A percentile compares a stretch with the other conserved stretches of the same genome.
phyloP scores from a whole-genome alignment of 1,140 invertebrate species.

The Cardiocondyla obscurior region DNA sequence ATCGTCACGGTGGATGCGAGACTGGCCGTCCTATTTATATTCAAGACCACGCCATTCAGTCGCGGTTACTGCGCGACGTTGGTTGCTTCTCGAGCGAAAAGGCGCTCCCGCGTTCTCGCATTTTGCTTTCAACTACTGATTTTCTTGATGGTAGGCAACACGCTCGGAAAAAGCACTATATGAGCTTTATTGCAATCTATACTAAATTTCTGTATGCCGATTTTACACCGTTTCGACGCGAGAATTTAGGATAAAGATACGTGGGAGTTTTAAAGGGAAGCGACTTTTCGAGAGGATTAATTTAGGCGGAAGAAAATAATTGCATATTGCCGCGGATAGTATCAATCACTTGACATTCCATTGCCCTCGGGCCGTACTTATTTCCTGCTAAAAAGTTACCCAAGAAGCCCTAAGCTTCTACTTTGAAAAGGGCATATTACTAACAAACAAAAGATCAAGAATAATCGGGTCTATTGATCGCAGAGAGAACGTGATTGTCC shows the following conservation, averaged over 20 bases:
- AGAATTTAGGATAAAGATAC: slow-evolving; percentile 32
- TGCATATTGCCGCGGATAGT: slow-evolving; percentile 36
- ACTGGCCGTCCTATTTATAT: slow-evolving; percentile 44
- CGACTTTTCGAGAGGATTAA: neutral
- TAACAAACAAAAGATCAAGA: slow-evolving; percentile 30
- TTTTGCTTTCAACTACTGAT: neutral
- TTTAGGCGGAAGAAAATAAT: slow-evolving; percentile 44
- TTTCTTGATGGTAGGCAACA: neutral
- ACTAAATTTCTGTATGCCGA: neutral
- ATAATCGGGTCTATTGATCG: slow-evolving; percentile 50
- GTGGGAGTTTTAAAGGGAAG: slow-evolving; percentile 8
- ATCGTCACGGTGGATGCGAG: slow-evolving; percentile 51
- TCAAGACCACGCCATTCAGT: slow-evolving; percentile 34
- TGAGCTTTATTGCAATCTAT: neutral
- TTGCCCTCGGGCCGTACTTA: slow-evolving; percentile 3
- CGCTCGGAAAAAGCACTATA: neutral
- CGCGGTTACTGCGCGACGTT: neutral
- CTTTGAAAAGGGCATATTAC: slow-evolving; percentile 35
- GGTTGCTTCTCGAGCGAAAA: neutral
- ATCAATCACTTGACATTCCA: slow-evolving; percentile 44
- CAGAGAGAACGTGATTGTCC: neutral
- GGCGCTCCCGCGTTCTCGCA: neutral
- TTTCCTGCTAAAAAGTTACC: slow-evolving; percentile 36
- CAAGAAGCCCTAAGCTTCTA: slow-evolving; percentile 13
- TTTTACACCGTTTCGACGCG: neutral